A percentile compares a stretch with the other conserved stretches of the same genome.
Evolutionary conservation across 1,140 invertebrate genomes (phyloP).

Genomic region (Drosophila grimshawi): DNA sequence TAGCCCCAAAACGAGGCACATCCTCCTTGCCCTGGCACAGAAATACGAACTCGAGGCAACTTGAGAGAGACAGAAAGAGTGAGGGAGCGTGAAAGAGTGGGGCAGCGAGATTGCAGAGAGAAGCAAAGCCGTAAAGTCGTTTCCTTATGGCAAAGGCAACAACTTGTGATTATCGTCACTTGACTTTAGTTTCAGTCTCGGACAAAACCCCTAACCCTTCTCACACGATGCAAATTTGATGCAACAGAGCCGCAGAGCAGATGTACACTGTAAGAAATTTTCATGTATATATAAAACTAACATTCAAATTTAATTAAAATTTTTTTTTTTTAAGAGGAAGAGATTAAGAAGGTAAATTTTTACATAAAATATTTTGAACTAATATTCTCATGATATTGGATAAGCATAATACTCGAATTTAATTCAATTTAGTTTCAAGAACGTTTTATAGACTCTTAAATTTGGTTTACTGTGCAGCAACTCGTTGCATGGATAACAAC

Average conservation of each 20-base stretch:
- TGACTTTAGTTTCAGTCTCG: slow-evolving; percentile 57
- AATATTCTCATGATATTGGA: too few species aligned
- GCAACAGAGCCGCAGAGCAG: slow-evolving; percentile 33
- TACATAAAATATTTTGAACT: too few species aligned
- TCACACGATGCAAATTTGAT: slow-evolving; percentile 71
- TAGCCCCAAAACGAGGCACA: slow-evolving; percentile 21
- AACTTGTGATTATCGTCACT: slow-evolving; percentile 73
- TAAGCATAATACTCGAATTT: too few species aligned
- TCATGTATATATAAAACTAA: too few species aligned
- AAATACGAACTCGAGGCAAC: neutral
- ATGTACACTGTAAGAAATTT: neutral
- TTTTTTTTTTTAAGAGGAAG: too few species aligned
- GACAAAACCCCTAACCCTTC: neutral
- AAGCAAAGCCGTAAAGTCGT: neutral
- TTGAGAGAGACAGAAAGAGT: neutral
- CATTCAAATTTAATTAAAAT: too few species aligned
- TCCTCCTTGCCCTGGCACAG: neutral
- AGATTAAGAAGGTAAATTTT: too few species aligned
- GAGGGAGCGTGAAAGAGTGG: neutral
- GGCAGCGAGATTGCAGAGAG: neutral
- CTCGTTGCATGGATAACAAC: slow-evolving; percentile 12
- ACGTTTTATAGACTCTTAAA: too few species aligned
- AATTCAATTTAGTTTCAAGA: too few species aligned
- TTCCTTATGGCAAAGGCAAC: slow-evolving; percentile 23
- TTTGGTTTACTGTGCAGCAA: neutral